phyloP scores from a whole-genome alignment of 2,797 vertebrate genomes.

The Enteromius mattozi region DNA sequence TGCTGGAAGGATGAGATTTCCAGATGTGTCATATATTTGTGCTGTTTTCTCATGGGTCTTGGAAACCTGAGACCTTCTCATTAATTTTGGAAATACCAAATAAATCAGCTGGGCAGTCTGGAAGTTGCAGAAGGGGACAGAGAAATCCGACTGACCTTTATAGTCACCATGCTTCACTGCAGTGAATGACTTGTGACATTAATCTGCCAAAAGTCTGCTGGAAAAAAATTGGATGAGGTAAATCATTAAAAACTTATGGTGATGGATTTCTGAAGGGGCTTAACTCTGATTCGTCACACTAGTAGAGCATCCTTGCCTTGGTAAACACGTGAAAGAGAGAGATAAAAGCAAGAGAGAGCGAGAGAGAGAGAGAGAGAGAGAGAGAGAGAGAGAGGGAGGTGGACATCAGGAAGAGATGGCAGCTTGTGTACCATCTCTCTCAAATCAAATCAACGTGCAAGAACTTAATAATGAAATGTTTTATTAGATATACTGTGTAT shows the following conservation, averaged over 20 bases:
- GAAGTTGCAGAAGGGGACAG: constrained; percentile 20
- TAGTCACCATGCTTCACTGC: constrained; percentile 23
- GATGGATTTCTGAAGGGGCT: constrained; percentile 51
- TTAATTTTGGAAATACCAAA: constrained; percentile 47
- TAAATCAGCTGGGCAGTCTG: constrained; percentile 36
- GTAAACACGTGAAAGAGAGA: constrained; percentile 16
- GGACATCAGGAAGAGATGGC: neutral
- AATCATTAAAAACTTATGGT: constrained; percentile 46
- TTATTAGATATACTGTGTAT: neutral
- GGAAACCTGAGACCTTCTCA: constrained; percentile 13
- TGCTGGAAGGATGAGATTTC: constrained; percentile 34
- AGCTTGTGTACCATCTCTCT: neutral
- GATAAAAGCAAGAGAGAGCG: neutral
- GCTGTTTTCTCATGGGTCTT: constrained; percentile 31
- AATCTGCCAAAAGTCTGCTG: constrained; percentile 43
- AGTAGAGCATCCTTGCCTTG: constrained; percentile 34
- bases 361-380: neutral
- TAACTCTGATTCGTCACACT: constrained; percentile 40
- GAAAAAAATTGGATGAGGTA: constrained; percentile 41
- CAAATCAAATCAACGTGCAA: neutral
- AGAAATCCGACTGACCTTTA: constrained; percentile 18
- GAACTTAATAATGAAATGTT: neutral
- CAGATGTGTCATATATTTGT: constrained; percentile 56
- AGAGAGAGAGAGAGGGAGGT: neutral
- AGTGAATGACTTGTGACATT: constrained; percentile 45